These are phyloP conservation scores for Allochrocebus solatus DNA, from an alignment of 2,797 vertebrate genomes.

Conservation along the genomic window DNA sequence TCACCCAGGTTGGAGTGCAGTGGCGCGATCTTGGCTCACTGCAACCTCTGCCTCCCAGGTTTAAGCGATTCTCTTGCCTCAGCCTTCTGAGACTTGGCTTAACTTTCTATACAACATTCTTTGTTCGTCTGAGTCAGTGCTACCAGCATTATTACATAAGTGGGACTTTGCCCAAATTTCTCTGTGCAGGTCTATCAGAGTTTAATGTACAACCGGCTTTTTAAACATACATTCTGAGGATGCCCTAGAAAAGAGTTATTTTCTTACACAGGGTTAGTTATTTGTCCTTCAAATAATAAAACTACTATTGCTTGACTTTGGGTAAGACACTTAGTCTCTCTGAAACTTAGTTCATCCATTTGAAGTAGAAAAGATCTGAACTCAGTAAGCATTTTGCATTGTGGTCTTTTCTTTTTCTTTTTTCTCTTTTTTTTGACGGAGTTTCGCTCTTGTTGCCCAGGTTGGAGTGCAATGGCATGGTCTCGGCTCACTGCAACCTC, in stretches of 20 bases:
- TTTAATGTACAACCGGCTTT: neutral
- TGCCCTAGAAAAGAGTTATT: neutral
- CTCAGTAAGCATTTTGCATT: neutral
- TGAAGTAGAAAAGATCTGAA: neutral
- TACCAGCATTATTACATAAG: neutral
- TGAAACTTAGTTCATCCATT: neutral
- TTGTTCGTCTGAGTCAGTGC: neutral
- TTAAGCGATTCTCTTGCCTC: too few relatives aligned
- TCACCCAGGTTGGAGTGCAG: too few relatives aligned
- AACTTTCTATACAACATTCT: neutral
- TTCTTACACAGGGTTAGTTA: neutral
- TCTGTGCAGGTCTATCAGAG: neutral
- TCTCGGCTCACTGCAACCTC: neutral
- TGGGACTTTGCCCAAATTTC: neutral
- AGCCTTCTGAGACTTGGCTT: neutral
- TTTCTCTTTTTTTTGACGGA: too few relatives aligned
- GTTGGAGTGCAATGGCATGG: neutral
- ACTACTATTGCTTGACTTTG: neutral
- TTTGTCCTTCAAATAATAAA: conserved; percentile 18
- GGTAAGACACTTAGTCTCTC: neutral
- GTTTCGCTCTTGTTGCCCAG: neutral
- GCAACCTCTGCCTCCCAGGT: too few relatives aligned
- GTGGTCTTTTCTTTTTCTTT: neutral
- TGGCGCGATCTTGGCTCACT: too few relatives aligned
- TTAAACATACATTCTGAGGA: conserved; percentile 1